phyloP scores from a whole-genome alignment of 2,797 vertebrate species.

The Phataginus tricuspis region DNA sequence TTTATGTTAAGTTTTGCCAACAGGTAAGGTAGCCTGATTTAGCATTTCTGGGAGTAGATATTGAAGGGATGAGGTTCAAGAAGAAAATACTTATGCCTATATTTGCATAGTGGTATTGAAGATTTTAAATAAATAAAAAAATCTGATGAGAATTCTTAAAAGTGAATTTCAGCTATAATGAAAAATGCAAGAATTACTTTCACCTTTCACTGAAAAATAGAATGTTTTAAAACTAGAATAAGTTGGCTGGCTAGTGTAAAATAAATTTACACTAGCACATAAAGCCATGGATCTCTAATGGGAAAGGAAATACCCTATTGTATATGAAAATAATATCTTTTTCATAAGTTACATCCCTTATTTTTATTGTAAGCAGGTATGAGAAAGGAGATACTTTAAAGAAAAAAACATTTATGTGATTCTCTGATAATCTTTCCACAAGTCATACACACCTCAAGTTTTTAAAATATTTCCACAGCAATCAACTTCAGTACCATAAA shows the following conservation, averaged over 20 bases:
- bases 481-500: conserved; percentile 3
- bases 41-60: background rate
- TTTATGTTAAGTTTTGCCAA: background rate
- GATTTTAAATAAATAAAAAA: conserved; percentile 17
- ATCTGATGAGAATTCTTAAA: conserved; percentile 1
- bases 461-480: conserved; percentile 54
- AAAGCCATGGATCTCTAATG: background rate
- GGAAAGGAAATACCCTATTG: background rate
- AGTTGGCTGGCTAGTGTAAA: background rate
- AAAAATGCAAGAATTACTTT: conserved; percentile 23
- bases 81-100: background rate
- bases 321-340: background rate
- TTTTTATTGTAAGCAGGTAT: background rate
- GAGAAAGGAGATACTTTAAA: background rate
- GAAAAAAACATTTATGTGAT: background rate
- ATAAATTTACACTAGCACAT: background rate
- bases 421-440: background rate
- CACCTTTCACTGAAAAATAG: background rate
- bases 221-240: conserved; percentile 3
- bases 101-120: background rate
- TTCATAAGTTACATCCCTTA: conserved; percentile 32
- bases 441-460: background rate
- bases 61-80: background rate
- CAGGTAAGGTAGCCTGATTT: background rate
- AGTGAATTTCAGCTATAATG: background rate